Conservation (phyloP, 2,113 vertebrate genomes). For the Diglossa brunneiventris region DNA sequence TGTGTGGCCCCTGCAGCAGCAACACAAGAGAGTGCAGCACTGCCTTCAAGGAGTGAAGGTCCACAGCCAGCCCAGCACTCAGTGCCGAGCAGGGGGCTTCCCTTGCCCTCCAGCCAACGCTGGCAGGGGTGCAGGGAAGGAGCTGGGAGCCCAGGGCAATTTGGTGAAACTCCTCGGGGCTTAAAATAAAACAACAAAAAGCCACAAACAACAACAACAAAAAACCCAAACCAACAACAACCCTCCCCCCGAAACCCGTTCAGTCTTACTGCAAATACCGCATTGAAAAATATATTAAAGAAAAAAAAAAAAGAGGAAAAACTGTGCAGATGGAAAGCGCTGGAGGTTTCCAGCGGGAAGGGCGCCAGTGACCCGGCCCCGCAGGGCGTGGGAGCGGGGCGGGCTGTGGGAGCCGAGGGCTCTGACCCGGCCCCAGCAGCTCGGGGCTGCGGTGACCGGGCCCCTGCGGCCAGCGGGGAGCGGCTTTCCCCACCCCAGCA, state of each 20-base stretch:
- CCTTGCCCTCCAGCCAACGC: neutral
- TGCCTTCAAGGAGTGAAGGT: accelerated
- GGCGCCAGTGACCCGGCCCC: neutral
- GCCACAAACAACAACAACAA: neutral
- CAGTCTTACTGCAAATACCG: neutral
- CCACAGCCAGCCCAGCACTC: neutral
- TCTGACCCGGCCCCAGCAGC: neutral
- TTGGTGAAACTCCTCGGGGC: neutral
- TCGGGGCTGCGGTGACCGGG: neutral
- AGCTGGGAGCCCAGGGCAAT: neutral
- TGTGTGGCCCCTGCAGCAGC: neutral
- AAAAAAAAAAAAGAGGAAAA: neutral
- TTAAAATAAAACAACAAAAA: neutral
- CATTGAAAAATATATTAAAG: neutral
- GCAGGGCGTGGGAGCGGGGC: neutral
- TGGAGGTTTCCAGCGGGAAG: neutral
- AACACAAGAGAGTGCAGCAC: neutral
- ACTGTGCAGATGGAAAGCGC: neutral
- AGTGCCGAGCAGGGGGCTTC: accelerated
- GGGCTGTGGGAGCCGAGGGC: neutral
- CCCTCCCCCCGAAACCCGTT: neutral
- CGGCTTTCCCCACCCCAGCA: neutral
- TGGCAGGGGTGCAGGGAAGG: neutral
- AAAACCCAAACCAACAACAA: neutral
- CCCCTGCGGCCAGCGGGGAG: neutral